phyloP scores from a whole-genome alignment of 1,140 invertebrate genomes.

The Pachypsylla venusta region DNA sequence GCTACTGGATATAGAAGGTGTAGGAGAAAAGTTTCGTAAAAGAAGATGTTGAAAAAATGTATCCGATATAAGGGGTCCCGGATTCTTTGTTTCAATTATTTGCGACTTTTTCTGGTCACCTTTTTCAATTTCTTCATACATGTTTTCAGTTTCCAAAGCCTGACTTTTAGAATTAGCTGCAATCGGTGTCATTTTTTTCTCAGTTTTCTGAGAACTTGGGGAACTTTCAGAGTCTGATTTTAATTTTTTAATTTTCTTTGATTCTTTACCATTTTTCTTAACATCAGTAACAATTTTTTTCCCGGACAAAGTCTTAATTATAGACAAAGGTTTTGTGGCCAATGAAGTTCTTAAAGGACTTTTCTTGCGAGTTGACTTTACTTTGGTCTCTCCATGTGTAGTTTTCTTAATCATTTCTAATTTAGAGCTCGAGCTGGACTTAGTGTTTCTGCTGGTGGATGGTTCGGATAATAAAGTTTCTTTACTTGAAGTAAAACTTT shows the following conservation, averaged over 20 bases:
- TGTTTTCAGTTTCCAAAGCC: slow-evolving; percentile 19
- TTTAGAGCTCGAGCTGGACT: slow-evolving; percentile 3
- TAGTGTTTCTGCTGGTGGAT: not conserved
- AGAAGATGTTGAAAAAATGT: slow-evolving; percentile 56
- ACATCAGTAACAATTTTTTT: slow-evolving; percentile 18
- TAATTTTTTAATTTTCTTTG: slow-evolving; percentile 13
- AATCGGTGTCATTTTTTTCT: slow-evolving; percentile 23
- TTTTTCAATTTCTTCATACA: slow-evolving; percentile 12
- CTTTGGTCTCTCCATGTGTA: slow-evolving; percentile 17
- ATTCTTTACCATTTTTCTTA: slow-evolving; percentile 26
- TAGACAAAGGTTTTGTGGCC: slow-evolving; percentile 15
- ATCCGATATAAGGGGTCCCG: slow-evolving; percentile 35
- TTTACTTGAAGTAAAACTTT: slow-evolving; percentile 14
- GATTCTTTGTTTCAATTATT: slow-evolving; percentile 5
- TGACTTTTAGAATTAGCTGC: slow-evolving; percentile 19
- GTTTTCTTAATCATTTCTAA: slow-evolving; percentile 16
- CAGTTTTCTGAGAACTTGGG: slow-evolving; percentile 23
- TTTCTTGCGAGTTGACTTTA: not conserved
- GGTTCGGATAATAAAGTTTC: slow-evolving; percentile 7
- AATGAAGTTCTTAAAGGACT: slow-evolving; percentile 6
- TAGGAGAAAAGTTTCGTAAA: slow-evolving; percentile 32
- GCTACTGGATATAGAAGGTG: slow-evolving; percentile 26
- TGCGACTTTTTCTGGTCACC: not conserved
- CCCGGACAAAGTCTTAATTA: slow-evolving; percentile 22
- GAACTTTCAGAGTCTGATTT: not conserved